Evolutionary conservation across 1,140 invertebrate species (phyloP).

Genomic region (Antheraea pernyi): DNA sequence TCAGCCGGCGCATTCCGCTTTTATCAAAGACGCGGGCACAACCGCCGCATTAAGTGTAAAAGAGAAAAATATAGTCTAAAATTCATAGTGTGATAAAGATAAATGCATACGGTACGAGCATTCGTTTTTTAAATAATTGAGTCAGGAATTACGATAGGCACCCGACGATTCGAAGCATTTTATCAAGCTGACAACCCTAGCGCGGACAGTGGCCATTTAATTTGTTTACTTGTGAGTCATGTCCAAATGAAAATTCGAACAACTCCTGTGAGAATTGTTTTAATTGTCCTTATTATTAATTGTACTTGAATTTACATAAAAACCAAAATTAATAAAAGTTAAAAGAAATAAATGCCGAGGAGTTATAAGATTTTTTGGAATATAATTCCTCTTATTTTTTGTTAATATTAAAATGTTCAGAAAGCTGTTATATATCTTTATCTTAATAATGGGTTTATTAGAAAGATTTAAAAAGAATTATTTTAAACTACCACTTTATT

Average conservation of each 20-base stretch:
- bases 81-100: constrained; percentile 61
- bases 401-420: too few species aligned
- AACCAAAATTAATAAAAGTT: neutral
- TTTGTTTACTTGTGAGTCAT: constrained; percentile 65
- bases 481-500: neutral
- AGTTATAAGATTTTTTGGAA: too few species aligned
- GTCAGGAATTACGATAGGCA: constrained; percentile 73
- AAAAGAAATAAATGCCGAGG: too few species aligned
- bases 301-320: neutral
- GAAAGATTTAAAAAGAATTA: neutral
- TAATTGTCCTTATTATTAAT: constrained; percentile 5
- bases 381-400: too few species aligned
- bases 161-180: constrained; percentile 69
- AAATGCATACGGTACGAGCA: constrained; percentile 45
- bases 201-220: constrained; percentile 67
- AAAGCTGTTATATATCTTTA: too few species aligned
- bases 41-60: constrained; percentile 39
- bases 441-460: too few species aligned
- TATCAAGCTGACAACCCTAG: constrained; percentile 70
- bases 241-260: constrained; percentile 47
- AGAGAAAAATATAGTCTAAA: constrained; percentile 46
- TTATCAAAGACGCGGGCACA: constrained; percentile 70
- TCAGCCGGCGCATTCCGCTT: constrained; percentile 72
- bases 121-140: constrained; percentile 77
- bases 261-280: constrained; percentile 41